Percentiles rank a stretch among this genome's conserved stretches.
Conservation (phyloP, 2,888 invertebrate species). For the Cataglyphis albicans region DNA sequence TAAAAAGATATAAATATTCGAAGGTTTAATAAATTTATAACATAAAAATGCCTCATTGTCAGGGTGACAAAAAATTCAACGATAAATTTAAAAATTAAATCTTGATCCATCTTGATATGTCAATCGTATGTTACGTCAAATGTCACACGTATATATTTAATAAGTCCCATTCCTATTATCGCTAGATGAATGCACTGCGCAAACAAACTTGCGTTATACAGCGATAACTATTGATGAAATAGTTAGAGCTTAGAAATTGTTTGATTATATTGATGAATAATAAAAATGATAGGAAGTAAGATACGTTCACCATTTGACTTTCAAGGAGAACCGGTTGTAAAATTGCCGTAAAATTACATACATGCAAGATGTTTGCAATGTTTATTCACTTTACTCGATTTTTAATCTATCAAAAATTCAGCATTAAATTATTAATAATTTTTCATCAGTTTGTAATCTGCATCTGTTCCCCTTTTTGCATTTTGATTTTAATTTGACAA, state of each 20-base stretch:
- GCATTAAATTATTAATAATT: not conserved
- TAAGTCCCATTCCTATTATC: not conserved
- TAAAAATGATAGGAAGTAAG: not conserved
- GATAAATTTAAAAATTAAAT: slow-evolving; percentile 21
- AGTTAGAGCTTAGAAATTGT: not conserved
- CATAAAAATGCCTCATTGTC: not conserved
- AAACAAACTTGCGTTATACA: not conserved
- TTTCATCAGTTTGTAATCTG: not conserved
- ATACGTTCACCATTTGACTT: not conserved
- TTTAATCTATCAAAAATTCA: not conserved
- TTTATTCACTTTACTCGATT: slow-evolving; percentile 7
- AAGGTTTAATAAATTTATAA: not conserved
- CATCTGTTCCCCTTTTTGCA: not conserved
- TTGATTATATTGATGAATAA: not conserved
- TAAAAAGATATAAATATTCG: not conserved
- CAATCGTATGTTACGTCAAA: not conserved
- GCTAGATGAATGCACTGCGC: not conserved
- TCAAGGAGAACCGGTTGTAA: not conserved
- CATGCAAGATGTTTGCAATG: not conserved
- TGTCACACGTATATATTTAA: not conserved
- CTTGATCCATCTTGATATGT: slow-evolving; percentile 19
- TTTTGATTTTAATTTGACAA: slow-evolving; percentile 1
- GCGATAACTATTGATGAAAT: slow-evolving; percentile 4
- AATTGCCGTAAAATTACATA: not conserved
- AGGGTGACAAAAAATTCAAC: not conserved